Evolutionary conservation across 2,113 vertebrate species (phyloP).

Genomic region (Cisticola juncidis): DNA sequence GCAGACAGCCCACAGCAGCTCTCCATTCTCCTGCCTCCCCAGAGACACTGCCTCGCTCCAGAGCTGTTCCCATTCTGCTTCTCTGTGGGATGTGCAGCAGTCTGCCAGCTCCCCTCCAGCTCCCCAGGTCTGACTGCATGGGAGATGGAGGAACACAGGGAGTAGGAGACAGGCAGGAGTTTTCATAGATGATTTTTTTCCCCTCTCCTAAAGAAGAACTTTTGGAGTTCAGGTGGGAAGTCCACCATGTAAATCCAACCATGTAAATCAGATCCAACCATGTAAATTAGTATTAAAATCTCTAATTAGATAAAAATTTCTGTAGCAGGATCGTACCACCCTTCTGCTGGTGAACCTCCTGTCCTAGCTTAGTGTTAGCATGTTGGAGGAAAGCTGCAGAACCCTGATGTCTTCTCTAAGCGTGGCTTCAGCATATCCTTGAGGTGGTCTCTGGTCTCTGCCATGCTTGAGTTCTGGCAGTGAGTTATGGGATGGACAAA

Average conservation of each 20-base stretch:
- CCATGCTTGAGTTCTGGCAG: background rate
- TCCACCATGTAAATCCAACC: background rate
- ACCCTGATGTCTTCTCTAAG: background rate
- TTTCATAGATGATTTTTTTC: background rate
- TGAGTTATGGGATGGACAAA: background rate
- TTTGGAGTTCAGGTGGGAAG: background rate
- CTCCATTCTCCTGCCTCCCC: slow-evolving; percentile 50
- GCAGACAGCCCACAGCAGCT: slow-evolving; percentile 79
- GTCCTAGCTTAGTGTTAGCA: background rate
- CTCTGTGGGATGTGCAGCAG: slow-evolving; percentile 38
- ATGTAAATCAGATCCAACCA: background rate
- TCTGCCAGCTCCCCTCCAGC: slow-evolving; percentile 19
- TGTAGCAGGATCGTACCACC: background rate
- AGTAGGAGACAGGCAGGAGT: background rate
- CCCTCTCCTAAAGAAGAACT: background rate
- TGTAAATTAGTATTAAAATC: background rate
- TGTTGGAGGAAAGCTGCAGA: background rate
- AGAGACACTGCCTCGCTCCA: slow-evolving; percentile 31
- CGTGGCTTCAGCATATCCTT: background rate
- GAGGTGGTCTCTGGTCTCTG: background rate
- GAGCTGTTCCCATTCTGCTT: slow-evolving; percentile 55
- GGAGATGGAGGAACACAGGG: background rate
- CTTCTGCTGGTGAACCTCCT: background rate
- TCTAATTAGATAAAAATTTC: background rate
- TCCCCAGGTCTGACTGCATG: background rate